Evolutionary conservation across 2,797 vertebrate genomes (phyloP).

Genomic region (Eospalax fontanierii): DNA sequence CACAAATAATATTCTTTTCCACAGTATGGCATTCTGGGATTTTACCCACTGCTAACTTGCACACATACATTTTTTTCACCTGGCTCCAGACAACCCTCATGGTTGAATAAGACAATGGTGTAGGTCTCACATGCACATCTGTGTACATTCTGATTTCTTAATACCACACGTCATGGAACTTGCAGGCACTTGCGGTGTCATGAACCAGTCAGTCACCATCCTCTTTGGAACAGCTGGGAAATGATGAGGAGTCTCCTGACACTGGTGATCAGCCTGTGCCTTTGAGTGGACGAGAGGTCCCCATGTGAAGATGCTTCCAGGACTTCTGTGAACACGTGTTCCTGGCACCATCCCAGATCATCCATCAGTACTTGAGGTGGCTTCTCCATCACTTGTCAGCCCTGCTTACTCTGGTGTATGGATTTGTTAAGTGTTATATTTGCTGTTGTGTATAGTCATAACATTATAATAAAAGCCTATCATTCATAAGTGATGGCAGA

Average conservation of each 20-base stretch:
- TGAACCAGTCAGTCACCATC: neutral
- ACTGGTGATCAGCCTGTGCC: neutral
- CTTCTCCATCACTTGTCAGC: neutral
- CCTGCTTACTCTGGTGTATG: neutral
- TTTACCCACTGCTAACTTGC: no score
- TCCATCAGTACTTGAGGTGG: neutral
- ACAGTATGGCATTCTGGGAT: rapidly evolving
- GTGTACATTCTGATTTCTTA: neutral
- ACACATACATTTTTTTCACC: rapidly evolving
- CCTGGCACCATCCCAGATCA: no score
- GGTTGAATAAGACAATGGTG: neutral
- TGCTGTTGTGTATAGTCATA: conserved; percentile 35
- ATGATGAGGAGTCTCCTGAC: neutral
- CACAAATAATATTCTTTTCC: neutral
- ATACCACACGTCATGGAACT: rapidly evolving
- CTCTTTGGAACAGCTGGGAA: neutral
- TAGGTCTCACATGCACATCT: rapidly evolving
- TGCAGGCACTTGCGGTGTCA: neutral
- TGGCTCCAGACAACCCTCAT: neutral
- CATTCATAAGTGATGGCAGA: conserved; percentile 54
- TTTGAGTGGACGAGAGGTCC: neutral
- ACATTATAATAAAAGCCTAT: conserved; percentile 53
- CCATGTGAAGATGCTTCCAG: rapidly evolving
- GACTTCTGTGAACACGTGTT: rapidly evolving
- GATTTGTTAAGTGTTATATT: neutral